phyloP scores from a whole-genome alignment of 1,140 invertebrate genomes.

The Oryzaephilus surinamensis region DNA sequence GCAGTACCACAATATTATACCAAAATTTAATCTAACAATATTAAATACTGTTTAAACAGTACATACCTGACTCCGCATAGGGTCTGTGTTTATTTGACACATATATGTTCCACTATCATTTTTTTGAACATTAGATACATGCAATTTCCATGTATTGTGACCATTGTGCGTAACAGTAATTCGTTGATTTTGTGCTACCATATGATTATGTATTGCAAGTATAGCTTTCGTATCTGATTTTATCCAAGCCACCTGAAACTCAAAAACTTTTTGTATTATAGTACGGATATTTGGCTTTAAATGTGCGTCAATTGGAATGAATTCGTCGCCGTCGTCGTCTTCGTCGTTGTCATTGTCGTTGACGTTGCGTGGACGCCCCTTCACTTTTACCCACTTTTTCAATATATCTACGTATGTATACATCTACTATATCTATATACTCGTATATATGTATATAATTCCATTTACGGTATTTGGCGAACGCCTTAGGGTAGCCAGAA shows the following conservation, averaged over 20 bases:
- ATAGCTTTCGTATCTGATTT: conserved; percentile 83
- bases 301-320: conserved; percentile 9
- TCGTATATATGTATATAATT: conserved; percentile 22
- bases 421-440: too few relatives aligned
- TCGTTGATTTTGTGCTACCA: conserved; percentile 77
- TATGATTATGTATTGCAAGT: conserved; percentile 78
- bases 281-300: conserved; percentile 12
- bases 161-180: conserved; percentile 81
- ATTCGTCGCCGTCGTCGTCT: too few relatives aligned
- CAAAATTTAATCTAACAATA: too few relatives aligned
- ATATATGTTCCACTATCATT: conserved; percentile 82
- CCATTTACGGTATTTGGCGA: conserved; percentile 22
- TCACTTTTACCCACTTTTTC: too few relatives aligned
- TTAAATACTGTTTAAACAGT: too few relatives aligned
- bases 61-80: conserved; percentile 84
- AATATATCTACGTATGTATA: not conserved
- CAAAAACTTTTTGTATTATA: conserved; percentile 9
- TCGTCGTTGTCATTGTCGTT: too few relatives aligned
- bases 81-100: conserved; percentile 88
- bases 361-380: too few relatives aligned
- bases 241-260: conserved; percentile 77
- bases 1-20: too few relatives aligned
- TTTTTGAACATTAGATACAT: conserved; percentile 76
- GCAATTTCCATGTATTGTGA: conserved; percentile 84
- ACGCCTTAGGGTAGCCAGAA: conserved; percentile 12